Conservation (phyloP, 2,113 vertebrate species). For the Nematolebias whitei region DNA sequence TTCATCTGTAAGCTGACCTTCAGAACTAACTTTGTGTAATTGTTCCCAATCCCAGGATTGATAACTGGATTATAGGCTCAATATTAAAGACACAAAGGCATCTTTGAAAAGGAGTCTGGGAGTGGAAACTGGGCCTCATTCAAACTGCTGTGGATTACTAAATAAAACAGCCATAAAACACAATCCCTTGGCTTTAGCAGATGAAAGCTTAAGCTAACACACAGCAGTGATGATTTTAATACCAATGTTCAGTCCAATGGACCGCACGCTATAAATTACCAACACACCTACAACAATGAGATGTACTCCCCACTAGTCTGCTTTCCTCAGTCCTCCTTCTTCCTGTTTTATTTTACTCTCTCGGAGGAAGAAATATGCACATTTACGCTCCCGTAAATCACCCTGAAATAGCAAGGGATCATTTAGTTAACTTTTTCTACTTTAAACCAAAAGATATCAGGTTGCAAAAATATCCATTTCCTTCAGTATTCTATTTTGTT, state of each 20-base stretch:
- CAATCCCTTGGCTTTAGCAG: constrained; percentile 40
- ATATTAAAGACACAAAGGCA: constrained; percentile 52
- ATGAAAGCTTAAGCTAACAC: constrained; percentile 59
- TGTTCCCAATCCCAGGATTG: constrained; percentile 34
- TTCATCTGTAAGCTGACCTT: constrained; percentile 36
- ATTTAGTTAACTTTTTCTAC: too few relatives aligned
- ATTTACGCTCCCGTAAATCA: not conserved
- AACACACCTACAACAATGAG: constrained; percentile 18
- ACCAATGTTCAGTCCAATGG: constrained; percentile 53
- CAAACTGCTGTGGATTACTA: constrained; percentile 58
- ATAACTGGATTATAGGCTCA: constrained; percentile 64
- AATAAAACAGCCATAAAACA: constrained; percentile 70
- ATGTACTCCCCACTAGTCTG: constrained; percentile 14
- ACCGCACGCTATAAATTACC: constrained; percentile 59
- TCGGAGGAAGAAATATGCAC: constrained; percentile 1
- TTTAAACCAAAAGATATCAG: too few relatives aligned
- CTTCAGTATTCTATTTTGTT: too few relatives aligned
- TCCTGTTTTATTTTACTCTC: constrained; percentile 10
- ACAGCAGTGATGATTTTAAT: constrained; percentile 66
- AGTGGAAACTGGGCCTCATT: constrained; percentile 35
- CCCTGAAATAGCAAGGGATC: too few relatives aligned
- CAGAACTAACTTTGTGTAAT: constrained; percentile 31
- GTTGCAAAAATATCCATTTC: too few relatives aligned
- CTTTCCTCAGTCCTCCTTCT: constrained; percentile 19
- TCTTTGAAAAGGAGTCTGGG: constrained; percentile 51